Evolutionary conservation across 2,797 vertebrate genomes (phyloP).

Genomic region (Sebastes itinus): DNA sequence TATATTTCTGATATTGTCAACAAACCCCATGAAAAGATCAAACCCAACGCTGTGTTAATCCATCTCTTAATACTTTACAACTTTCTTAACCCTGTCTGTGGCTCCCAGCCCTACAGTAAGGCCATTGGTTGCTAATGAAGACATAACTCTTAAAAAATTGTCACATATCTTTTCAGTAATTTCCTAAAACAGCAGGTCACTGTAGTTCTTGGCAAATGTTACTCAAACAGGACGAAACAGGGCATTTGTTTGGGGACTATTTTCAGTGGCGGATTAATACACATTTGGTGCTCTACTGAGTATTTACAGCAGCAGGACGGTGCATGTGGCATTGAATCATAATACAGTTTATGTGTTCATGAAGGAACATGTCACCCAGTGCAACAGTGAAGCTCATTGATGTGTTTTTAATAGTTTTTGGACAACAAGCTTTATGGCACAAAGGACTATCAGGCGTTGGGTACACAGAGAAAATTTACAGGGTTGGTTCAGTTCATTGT

Average conservation of each 20-base stretch:
- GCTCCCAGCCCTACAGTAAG: background rate
- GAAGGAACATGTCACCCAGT: background rate
- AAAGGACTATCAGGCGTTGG: background rate
- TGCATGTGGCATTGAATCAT: background rate
- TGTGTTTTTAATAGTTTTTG: background rate
- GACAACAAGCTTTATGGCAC: background rate
- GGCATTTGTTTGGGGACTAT: background rate
- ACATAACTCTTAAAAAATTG: background rate
- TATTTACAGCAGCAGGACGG: background rate
- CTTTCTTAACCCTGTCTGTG: background rate
- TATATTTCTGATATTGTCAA: background rate
- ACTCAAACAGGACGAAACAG: background rate
- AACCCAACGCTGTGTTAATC: background rate
- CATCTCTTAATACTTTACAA: background rate
- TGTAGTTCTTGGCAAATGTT: background rate
- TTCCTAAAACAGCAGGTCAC: background rate
- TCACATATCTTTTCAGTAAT: background rate
- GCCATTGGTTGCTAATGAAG: background rate
- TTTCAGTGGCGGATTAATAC: background rate
- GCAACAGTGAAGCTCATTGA: background rate
- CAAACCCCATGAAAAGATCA: background rate
- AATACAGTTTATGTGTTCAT: background rate
- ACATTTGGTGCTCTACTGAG: background rate
- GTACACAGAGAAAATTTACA: background rate
- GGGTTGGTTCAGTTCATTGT: background rate